These are phyloP conservation scores for Cottus gobio DNA, from an alignment of 2,113 vertebrate genomes.

Conservation along the genomic window DNA sequence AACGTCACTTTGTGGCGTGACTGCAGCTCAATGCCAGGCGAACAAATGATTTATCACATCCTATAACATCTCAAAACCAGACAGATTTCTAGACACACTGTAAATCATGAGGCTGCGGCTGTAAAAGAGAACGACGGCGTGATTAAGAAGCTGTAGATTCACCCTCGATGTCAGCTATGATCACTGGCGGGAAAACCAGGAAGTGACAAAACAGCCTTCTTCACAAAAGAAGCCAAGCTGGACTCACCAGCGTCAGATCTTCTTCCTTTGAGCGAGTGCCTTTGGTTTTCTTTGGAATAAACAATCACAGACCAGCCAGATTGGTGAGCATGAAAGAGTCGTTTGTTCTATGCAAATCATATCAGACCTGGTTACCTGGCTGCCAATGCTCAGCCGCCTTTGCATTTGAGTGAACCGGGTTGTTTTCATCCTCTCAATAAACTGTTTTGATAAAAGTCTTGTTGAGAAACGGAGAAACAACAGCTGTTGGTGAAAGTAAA, in stretches of 20 bases:
- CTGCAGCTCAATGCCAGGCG: background rate
- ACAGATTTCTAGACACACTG: background rate
- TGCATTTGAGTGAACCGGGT: conserved; percentile 5
- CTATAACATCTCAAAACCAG: background rate
- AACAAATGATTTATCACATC: background rate
- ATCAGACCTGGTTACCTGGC: conserved; percentile 18
- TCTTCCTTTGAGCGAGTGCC: conserved; percentile 4
- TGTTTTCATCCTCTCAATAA: conserved; percentile 2
- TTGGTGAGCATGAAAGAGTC: conserved; percentile 25
- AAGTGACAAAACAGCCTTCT: background rate
- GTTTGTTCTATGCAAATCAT: conserved; percentile 33
- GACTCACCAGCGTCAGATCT: conserved; percentile 4
- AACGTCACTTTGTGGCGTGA: background rate
- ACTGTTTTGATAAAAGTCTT: conserved; percentile 3
- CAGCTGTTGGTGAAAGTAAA: background rate
- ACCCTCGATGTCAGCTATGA: background rate
- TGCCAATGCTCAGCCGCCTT: conserved; percentile 2
- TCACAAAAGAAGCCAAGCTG: background rate
- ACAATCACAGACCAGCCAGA: conserved; percentile 11
- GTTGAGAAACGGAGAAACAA: background rate
- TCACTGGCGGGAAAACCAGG: background rate
- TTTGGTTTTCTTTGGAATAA: conserved; percentile 11
- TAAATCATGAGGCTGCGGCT: background rate
- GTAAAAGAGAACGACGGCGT: background rate
- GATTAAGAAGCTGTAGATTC: background rate